Conservation (phyloP, 1,140 invertebrate species). For the Zophobas atratus region DNA sequence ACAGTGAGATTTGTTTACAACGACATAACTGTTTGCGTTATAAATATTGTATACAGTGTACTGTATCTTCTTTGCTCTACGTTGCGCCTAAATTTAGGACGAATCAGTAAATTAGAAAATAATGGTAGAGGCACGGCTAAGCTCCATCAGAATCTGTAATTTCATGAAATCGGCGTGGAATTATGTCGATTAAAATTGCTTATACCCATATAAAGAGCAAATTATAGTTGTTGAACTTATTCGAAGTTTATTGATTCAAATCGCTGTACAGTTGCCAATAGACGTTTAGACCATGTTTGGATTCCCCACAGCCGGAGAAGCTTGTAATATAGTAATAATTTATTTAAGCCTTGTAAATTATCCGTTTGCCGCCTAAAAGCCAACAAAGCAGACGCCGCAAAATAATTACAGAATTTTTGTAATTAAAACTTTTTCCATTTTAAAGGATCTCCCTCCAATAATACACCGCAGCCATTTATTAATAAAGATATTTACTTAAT, state of each 20-base stretch:
- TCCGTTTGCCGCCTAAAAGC: constrained; percentile 9
- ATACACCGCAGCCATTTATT: constrained; percentile 6
- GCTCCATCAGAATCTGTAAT: too few relatives aligned
- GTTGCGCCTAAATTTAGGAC: too few relatives aligned
- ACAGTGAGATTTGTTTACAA: not conserved
- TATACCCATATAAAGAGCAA: not conserved
- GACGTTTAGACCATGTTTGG: not conserved
- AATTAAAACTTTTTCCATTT: constrained; percentile 30
- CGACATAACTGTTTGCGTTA: constrained; percentile 3
- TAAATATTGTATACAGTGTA: not conserved
- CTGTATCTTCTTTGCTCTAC: too few relatives aligned
- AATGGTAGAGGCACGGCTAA: too few relatives aligned
- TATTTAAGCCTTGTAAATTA: constrained; percentile 20
- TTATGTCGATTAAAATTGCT: constrained; percentile 8
- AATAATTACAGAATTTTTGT: constrained; percentile 12
- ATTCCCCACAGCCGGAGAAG: constrained; percentile 13
- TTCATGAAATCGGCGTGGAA: not conserved
- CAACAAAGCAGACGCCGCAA: constrained; percentile 4
- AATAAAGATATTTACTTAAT: constrained; percentile 21
- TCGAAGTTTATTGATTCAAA: constrained; percentile 31
- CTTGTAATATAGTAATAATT: constrained; percentile 11
- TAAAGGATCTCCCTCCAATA: not conserved
- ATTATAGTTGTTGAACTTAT: not conserved
- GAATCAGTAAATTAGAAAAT: too few relatives aligned
- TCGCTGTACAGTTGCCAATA: constrained; percentile 19